Percentiles rank a stretch among this genome's conserved stretches.
phyloP scores from a whole-genome alignment of 2,888 invertebrate species.

The Andrena fulva region DNA sequence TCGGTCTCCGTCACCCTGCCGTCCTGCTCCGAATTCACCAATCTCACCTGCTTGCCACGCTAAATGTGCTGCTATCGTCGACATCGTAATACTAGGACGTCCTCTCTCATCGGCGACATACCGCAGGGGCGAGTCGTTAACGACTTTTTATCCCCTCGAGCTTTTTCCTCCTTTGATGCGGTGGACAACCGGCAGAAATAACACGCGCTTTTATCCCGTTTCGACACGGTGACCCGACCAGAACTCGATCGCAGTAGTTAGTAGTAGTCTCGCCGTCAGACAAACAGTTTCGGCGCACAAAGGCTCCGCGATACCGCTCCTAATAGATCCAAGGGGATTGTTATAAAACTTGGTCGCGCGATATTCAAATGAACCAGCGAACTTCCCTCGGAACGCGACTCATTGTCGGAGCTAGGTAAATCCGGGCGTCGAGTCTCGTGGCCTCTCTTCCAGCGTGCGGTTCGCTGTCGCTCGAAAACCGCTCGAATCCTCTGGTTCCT shows the following conservation, averaged over 20 bases:
- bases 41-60: constrained; percentile 70
- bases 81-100: constrained; percentile 32
- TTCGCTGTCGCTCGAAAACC: no score
- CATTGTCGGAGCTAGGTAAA: constrained; percentile 19
- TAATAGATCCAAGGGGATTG: constrained; percentile 22
- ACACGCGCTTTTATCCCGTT: not conserved
- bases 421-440: constrained; percentile 32
- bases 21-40: constrained; percentile 43
- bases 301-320: constrained; percentile 23
- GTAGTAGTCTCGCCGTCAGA: not conserved
- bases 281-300: constrained; percentile 10
- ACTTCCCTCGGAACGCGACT: constrained; percentile 33
- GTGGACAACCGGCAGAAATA: not conserved
- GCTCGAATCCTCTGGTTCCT: not conserved
- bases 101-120: constrained; percentile 27
- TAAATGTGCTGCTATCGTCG: constrained; percentile 52
- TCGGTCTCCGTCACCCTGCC: constrained; percentile 62
- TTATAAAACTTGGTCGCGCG: constrained; percentile 38
- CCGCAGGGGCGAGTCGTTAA: constrained; percentile 43
- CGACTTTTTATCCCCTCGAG: constrained; percentile 47
- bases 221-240: not conserved
- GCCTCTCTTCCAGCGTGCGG: constrained; percentile 1
- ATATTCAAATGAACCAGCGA: constrained; percentile 48
- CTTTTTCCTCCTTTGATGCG: constrained; percentile 30
- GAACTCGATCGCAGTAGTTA: not conserved